These are phyloP conservation scores for Scytalopus superciliaris DNA, from an alignment of 2,113 vertebrate species.

Conservation along the genomic window DNA sequence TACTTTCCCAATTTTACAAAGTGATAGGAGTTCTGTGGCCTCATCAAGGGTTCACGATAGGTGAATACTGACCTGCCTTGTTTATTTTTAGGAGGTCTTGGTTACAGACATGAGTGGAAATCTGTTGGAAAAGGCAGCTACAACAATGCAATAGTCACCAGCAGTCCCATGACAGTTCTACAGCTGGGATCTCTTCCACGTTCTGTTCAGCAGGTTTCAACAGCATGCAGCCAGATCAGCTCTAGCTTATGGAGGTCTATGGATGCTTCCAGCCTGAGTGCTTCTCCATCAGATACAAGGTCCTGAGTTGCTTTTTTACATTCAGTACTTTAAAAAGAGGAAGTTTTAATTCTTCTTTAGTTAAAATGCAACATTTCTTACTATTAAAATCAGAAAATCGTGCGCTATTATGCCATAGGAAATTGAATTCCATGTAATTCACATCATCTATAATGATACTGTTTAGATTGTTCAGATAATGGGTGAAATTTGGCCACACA, in stretches of 20 bases:
- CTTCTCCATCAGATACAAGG: slow-evolving; percentile 86
- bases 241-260: slow-evolving; percentile 71
- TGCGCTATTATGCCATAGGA: neutral
- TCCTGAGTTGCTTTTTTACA: slow-evolving; percentile 68
- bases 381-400: neutral
- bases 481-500: neutral
- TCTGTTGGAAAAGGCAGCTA: slow-evolving; percentile 78
- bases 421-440: neutral
- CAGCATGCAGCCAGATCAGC: slow-evolving; percentile 69
- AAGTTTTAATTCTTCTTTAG: neutral
- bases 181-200: slow-evolving; percentile 73
- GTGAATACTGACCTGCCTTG: slow-evolving; percentile 57
- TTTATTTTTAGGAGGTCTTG: slow-evolving; percentile 80
- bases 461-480: neutral
- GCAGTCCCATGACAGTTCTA: slow-evolving; percentile 79
- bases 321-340: neutral
- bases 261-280: slow-evolving; percentile 74
- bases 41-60: neutral
- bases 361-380: neutral
- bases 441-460: neutral
- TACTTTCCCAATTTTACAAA: neutral
- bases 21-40: neutral
- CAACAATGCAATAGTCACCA: slow-evolving; percentile 80
- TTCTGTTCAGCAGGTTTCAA: slow-evolving; percentile 69
- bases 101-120: slow-evolving; percentile 73